These are phyloP conservation scores for Leptonema lineaticorne DNA, from an alignment of 1,140 invertebrate genomes.

Conservation along the genomic window DNA sequence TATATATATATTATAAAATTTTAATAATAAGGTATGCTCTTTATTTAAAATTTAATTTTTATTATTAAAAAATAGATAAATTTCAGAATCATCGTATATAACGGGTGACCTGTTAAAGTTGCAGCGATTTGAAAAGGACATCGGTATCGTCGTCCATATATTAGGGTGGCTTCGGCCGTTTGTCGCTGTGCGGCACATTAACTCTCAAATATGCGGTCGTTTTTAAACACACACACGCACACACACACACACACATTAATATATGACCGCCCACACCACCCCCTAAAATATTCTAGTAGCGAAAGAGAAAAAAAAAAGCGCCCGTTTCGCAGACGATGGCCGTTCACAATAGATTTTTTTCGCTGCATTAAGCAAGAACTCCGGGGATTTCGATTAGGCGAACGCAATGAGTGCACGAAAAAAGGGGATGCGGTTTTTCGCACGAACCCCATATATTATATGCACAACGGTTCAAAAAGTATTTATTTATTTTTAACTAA, in stretches of 20 bases:
- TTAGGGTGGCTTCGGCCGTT: slow-evolving; percentile 1
- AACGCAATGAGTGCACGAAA: slow-evolving; percentile 1
- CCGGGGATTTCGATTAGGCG: slow-evolving; percentile 9
- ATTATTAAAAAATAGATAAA: neutral
- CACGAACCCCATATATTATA: no score
- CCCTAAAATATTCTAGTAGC: neutral
- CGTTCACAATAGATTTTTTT: slow-evolving; percentile 11
- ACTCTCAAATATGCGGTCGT: slow-evolving; percentile 10
- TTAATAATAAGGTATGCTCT: neutral
- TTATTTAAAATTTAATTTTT: neutral
- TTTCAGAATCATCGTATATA: neutral
- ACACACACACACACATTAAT: neutral
- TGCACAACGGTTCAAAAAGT: no score
- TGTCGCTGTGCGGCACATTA: slow-evolving; percentile 24
- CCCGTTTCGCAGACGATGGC: neutral
- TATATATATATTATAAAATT: no score
- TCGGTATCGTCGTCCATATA: neutral
- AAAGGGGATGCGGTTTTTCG: neutral
- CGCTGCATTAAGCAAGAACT: slow-evolving; percentile 23
- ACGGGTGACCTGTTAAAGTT: neutral
- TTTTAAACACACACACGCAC: slow-evolving; percentile 6
- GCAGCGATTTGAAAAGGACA: neutral
- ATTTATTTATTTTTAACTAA: no score
- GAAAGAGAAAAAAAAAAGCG: neutral
- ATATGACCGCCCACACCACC: neutral